These are phyloP conservation scores for Sinocyclocheilus grahami DNA, from an alignment of 2,113 vertebrate genomes.

Conservation along the genomic window DNA sequence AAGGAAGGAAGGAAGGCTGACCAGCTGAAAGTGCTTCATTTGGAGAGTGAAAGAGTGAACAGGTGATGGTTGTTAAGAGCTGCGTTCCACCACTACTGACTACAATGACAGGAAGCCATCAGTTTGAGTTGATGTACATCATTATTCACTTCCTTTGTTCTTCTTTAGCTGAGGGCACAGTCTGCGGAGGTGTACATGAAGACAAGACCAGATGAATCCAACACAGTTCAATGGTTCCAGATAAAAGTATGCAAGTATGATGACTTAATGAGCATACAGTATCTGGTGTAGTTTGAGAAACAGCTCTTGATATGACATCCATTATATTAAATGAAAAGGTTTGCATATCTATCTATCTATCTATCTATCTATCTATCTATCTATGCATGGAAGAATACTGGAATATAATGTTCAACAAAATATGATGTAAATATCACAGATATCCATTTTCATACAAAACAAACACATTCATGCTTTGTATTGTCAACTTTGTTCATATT, in stretches of 20 bases:
- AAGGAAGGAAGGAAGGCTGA: neutral
- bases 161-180: neutral
- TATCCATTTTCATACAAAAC: neutral
- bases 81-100: conserved; percentile 24
- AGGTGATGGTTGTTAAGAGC: conserved; percentile 41
- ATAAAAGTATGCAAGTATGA: conserved; percentile 20
- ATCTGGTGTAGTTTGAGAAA: neutral
- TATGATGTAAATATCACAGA: neutral
- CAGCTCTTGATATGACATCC: neutral
- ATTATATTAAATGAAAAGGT: conserved; percentile 19
- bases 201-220: conserved; percentile 19
- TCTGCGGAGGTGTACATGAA: neutral
- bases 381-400: too few relatives aligned
- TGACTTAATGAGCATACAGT: conserved; percentile 11
- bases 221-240: neutral
- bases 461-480: neutral
- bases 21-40: neutral
- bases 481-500: too few relatives aligned
- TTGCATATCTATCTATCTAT: neutral
- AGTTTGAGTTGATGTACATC: conserved; percentile 49
- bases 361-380: too few relatives aligned
- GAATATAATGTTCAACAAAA: neutral
- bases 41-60: conserved; percentile 36
- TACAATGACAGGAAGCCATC: conserved; percentile 34
- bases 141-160: conserved; percentile 43